Evolutionary conservation across 2,888 invertebrate genomes (phyloP), one percentile per base, ranked within the genome.

Genomic region (Athalia circularis): DNA sequence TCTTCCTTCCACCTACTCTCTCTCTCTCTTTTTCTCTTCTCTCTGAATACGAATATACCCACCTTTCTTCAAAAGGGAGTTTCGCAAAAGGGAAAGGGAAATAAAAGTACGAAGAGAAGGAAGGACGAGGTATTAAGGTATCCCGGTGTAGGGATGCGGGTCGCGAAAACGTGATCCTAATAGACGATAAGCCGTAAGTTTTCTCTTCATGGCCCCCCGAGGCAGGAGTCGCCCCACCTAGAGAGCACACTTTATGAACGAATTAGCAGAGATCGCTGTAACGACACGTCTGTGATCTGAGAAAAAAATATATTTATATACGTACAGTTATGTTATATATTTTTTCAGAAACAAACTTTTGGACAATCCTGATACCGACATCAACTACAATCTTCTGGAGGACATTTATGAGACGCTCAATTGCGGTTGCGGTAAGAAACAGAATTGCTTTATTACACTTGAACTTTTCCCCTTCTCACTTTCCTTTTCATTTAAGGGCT

Each of bases 361-460:
- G 61, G 92, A 92, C 83, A 94, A 94, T 85, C 92, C 94, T 75
- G 92, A 92, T 81, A 91, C 91, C 77, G 94, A 93, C 88, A 92
- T 92, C 85, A 94, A 95, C 90, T 95, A 95, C 87, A 94, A 94
- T 84, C 94, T 95, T 87, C 91, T 95, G 86, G 94, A 95, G 90
- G 95, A 95, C 91, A 93, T 95, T 88, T 94, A 94, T 87, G 95
- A 95, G 85, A 92, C 93, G 48, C 92, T 94, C 59, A 92, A 92
- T 81, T 92, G 92, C 80, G 93, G 94, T 83, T 92, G 92, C 90
- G 94, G 94, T 94, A 91, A 93, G 91, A 85, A 7, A 15, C 29
- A 29, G 0, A 29, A 29, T 29, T 29, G 29, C 29, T 29, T 29
- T 62, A 62, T 62, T 62, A 13, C 13, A 13, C 74, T 50, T 47